phyloP scores from a whole-genome alignment of 2,888 invertebrate species.

The Drosophila melanocephala region DNA sequence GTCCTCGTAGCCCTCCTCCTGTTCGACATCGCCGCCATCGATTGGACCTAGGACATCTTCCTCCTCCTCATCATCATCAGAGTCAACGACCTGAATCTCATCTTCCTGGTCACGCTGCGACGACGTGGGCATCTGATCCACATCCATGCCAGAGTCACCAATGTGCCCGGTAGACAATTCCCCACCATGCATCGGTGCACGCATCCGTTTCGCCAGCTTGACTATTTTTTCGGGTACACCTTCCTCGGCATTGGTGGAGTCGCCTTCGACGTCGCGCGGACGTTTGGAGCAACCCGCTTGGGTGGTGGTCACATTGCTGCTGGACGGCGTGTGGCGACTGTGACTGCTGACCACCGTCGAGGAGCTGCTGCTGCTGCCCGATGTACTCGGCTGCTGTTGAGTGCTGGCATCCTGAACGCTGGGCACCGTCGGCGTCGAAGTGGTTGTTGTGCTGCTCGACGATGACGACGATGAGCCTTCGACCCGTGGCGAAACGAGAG shows the following conservation, averaged over 20 bases:
- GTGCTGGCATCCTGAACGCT: slow-evolving; percentile 82
- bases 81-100: slow-evolving; percentile 92
- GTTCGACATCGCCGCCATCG: slow-evolving; percentile 86
- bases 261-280: slow-evolving; percentile 87
- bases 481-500: slow-evolving; percentile 90
- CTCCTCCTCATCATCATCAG: slow-evolving; percentile 91
- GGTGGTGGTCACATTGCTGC: slow-evolving; percentile 89
- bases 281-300: slow-evolving; percentile 87
- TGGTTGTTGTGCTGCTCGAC: slow-evolving; percentile 52
- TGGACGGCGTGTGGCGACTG: slow-evolving; percentile 87
- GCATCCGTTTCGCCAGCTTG: slow-evolving; percentile 83
- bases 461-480: slow-evolving; percentile 86
- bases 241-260: slow-evolving; percentile 86
- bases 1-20: slow-evolving; percentile 88
- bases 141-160: slow-evolving; percentile 87
- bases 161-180: slow-evolving; percentile 86
- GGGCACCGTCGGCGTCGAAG: slow-evolving; percentile 73
- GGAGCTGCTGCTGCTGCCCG: slow-evolving; percentile 83
- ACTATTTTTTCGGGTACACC: slow-evolving; percentile 80
- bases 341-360: slow-evolving; percentile 85
- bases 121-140: slow-evolving; percentile 94
- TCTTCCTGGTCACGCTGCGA: slow-evolving; percentile 95
- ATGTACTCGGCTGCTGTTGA: slow-evolving; percentile 85
- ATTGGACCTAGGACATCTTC: slow-evolving; percentile 84
- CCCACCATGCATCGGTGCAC: slow-evolving; percentile 79